Percentiles rank a stretch among this genome's conserved stretches.
Evolutionary conservation across 2,113 vertebrate species (phyloP).

Genomic region (Synchiropus splendidus): DNA sequence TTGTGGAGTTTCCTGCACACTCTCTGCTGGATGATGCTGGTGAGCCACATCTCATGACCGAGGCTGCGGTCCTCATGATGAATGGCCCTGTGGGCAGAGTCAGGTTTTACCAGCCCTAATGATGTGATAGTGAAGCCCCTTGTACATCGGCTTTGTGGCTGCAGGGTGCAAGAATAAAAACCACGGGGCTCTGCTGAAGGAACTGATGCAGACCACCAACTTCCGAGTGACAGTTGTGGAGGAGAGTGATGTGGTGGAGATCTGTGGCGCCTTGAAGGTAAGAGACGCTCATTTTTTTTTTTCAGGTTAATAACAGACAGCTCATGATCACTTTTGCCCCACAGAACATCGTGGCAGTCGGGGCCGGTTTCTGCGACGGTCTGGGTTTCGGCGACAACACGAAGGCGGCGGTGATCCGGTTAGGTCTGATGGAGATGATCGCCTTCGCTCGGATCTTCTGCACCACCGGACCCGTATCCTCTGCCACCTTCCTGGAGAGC

Average conservation of each 20-base stretch:
- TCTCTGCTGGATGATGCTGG: no score
- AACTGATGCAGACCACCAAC: constrained; percentile 88
- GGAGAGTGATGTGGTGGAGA: constrained; percentile 88
- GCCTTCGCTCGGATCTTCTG: constrained; percentile 86
- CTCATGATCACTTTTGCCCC: background rate
- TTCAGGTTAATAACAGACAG: background rate
- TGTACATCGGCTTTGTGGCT: constrained; percentile 1
- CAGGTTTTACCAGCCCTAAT: no score
- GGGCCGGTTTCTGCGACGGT: constrained; percentile 92
- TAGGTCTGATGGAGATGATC: constrained; percentile 97
- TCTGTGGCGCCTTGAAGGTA: constrained; percentile 96
- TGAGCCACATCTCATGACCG: no score
- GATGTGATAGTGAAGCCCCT: no score
- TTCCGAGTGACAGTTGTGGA: constrained; percentile 87
- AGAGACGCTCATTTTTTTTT: background rate
- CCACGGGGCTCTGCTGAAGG: constrained; percentile 79
- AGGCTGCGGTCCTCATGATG: no score
- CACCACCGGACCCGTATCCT: constrained; percentile 68
- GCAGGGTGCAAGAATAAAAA: constrained; percentile 79
- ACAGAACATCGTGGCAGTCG: constrained; percentile 90
- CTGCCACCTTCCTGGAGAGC: constrained; percentile 89
- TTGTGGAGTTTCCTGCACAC: no score
- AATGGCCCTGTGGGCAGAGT: no score
- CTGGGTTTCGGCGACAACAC: constrained; percentile 93
- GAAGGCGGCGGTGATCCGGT: constrained; percentile 90